These are phyloP conservation scores for Gallinago undulata DNA, from an alignment of 2,113 vertebrate genomes.

Conservation along the genomic window DNA sequence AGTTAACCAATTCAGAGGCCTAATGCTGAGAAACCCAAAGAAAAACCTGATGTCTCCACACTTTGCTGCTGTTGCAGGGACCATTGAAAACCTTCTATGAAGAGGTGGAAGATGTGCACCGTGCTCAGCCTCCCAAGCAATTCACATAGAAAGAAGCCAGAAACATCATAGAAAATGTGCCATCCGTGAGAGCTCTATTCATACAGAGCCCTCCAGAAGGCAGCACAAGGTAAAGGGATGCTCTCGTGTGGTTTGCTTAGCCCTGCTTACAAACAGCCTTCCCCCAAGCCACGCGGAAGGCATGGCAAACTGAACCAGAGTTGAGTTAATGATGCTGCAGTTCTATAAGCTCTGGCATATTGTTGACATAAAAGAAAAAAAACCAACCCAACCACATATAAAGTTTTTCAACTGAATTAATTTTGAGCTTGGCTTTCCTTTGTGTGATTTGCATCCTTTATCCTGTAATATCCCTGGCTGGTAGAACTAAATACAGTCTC, in stretches of 20 bases:
- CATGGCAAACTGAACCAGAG: not conserved
- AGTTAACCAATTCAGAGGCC: not conserved
- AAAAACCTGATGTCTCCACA: not conserved
- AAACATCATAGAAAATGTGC: not conserved
- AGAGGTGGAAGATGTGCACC: not conserved
- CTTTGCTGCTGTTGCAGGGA: not conserved
- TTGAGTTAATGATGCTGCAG: not conserved
- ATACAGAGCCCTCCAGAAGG: not conserved
- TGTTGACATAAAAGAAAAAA: not conserved
- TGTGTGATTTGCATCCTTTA: not conserved
- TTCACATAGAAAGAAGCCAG: not conserved
- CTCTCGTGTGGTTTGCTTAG: not conserved
- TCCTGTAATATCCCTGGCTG: not conserved
- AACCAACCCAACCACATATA: not conserved
- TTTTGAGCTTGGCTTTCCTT: not conserved
- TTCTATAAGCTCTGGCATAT: not conserved
- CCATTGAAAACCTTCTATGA: rapidly evolving
- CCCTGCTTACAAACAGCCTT: not conserved
- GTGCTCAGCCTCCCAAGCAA: not conserved
- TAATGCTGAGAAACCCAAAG: not conserved
- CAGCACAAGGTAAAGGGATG: not conserved
- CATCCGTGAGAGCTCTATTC: not conserved
- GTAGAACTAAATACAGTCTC: not conserved
- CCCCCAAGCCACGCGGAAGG: rapidly evolving
- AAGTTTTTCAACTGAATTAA: not conserved